These are phyloP conservation scores for Naso thynnoides DNA, from an alignment of 2,797 vertebrate genomes.

Conservation along the genomic window DNA sequence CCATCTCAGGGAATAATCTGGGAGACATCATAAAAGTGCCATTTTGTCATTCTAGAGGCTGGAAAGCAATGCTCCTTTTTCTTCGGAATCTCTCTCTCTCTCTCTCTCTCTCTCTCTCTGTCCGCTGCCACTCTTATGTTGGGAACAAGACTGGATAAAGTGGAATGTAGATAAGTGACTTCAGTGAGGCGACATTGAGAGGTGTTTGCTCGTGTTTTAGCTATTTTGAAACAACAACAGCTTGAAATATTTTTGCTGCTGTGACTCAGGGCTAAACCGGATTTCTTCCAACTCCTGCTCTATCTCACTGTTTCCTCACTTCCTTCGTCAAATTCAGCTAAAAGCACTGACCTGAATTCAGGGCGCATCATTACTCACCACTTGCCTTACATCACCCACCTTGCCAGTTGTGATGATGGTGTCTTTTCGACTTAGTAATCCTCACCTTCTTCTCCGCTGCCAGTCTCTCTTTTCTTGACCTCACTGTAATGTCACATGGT, in stretches of 20 bases:
- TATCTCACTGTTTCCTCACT: conserved; percentile 32
- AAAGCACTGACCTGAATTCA: conserved; percentile 79
- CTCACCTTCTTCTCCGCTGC: conserved; percentile 42
- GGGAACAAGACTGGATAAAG: conserved; percentile 49
- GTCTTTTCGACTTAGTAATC: conserved; percentile 59
- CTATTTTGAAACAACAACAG: conserved; percentile 52
- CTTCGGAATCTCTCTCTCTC: too few species aligned
- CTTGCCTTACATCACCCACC: conserved; percentile 71
- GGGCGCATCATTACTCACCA: conserved; percentile 72
- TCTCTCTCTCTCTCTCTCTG: conserved; percentile 7
- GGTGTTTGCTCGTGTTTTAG: conserved; percentile 39
- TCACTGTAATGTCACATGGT: conserved; percentile 61
- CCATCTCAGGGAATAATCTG: conserved; percentile 82
- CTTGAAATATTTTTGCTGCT: conserved; percentile 40
- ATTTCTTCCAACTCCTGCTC: conserved; percentile 48
- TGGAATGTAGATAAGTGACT: conserved; percentile 39
- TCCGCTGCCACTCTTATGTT: conserved; percentile 29
- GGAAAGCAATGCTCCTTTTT: conserved; percentile 57
- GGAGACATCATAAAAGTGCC: conserved; percentile 84
- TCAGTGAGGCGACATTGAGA: conserved; percentile 8
- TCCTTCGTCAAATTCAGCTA: conserved; percentile 57
- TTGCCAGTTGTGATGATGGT: conserved; percentile 59
- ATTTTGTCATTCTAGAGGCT: conserved; percentile 75
- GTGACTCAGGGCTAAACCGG: conserved; percentile 57
- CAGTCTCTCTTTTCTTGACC: conserved; percentile 62